Evolutionary conservation across 2,113 vertebrate species (phyloP), one percentile per base, ranked within the genome.

Genomic region (Ondatra zibethicus): DNA sequence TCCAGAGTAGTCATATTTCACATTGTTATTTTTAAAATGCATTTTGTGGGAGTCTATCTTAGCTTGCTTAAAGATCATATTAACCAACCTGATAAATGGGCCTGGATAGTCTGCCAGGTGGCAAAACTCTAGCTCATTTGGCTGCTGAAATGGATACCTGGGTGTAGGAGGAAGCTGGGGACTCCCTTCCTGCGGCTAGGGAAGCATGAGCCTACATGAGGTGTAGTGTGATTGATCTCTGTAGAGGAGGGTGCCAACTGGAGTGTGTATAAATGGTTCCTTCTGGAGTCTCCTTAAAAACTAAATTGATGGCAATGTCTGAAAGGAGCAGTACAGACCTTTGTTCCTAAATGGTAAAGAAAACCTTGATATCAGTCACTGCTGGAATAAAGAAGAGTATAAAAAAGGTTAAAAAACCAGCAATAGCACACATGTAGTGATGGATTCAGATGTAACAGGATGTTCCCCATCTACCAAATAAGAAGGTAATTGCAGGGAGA

Each of bases 191-290:
- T 98, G 94, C n/a, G 86, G 84, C 92, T 96, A 45, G 50, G 93
- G 96, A 97, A 98, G 97, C 94, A 96, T 96, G 97, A 98, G 95
- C 96, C 97, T 98, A 98, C 95, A 39, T 61, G 97, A 97, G 96
- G 97, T 97, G 89, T 92, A 23, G 93, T 93, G 94, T 98, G 98
- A 99, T 98, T 98, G 98, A 99, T 98, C 97, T 98, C 96, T 98
- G 96, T 92, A 95, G 97, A 97, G 96, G 93, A 92, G 84, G 94
- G 63, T 96, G 98, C 98, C 98, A 98, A 98, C 98, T 98, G 98
- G 98, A 98, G 94, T 97, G 96, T 93, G 97, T 97, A 97, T 96
- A 98, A 97, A 96, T 96, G 97, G 58, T 94, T 98, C 98, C 98
- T 99, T 98, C 96, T 98, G 97, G 98, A 97, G 96, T 98, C 97